These are phyloP conservation scores for Drosophila orosa DNA, from an alignment of 1,140 invertebrate species.

Conservation along the genomic window DNA sequence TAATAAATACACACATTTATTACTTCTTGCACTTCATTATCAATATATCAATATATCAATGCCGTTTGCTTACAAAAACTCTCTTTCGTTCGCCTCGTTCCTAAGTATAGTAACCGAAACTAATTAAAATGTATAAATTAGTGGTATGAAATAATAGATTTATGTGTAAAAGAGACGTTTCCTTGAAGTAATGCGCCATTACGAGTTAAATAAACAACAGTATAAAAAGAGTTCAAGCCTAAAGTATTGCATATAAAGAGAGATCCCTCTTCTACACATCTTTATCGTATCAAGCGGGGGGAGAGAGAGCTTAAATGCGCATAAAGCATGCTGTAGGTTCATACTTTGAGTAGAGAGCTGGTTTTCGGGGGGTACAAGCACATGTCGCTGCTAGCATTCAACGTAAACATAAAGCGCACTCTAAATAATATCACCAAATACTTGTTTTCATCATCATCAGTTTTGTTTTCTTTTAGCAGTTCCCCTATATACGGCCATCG, in stretches of 20 bases:
- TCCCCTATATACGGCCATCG: conserved; percentile 8
- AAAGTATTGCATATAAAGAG: conserved; percentile 34
- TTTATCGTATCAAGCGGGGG: conserved; percentile 31
- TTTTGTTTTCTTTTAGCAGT: conserved; percentile 39
- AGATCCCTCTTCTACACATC: conserved; percentile 10
- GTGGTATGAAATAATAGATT: conserved; percentile 34
- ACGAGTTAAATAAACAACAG: conserved; percentile 68
- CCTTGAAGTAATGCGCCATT: conserved; percentile 63
- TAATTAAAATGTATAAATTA: conserved; percentile 73
- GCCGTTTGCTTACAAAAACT: conserved; percentile 73
- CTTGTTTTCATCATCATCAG: conserved; percentile 44
- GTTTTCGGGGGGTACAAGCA: conserved; percentile 59
- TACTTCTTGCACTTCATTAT: conserved; percentile 75
- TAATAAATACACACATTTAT: conserved; percentile 83
- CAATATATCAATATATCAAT: conserved; percentile 62
- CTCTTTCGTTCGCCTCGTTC: conserved; percentile 30
- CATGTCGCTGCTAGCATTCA: conserved; percentile 38
- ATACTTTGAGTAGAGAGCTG: conserved; percentile 53
- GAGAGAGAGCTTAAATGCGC: conserved; percentile 30
- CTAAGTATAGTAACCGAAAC: conserved; percentile 45
- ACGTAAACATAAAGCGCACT: conserved; percentile 71
- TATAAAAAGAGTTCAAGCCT: conserved; percentile 64
- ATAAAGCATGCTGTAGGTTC: conserved; percentile 28
- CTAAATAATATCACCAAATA: conserved; percentile 83
- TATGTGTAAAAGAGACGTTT: conserved; percentile 44